Evolutionary conservation across 2,888 invertebrate species (phyloP).

Genomic region (Dimorphilus gyrociliatus): DNA sequence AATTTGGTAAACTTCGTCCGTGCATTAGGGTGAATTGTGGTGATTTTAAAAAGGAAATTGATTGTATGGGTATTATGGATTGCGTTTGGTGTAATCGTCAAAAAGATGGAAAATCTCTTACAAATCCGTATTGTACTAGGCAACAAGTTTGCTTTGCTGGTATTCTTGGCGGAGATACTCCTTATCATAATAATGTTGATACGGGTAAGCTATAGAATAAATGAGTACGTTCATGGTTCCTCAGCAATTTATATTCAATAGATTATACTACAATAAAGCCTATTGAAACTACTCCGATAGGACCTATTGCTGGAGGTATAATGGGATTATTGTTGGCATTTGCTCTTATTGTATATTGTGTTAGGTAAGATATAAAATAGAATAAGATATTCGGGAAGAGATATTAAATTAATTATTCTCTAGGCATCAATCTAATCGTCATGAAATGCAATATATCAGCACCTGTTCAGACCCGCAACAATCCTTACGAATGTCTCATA

Average conservation of each 20-base stretch:
- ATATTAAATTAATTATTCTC: no score
- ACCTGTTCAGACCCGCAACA: conserved; percentile 31
- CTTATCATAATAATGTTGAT: conserved; percentile 64
- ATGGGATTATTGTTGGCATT: conserved; percentile 62
- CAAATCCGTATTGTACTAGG: conserved; percentile 59
- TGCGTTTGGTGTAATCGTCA: conserved; percentile 82
- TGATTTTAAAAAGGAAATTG: no score
- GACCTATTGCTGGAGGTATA: conserved; percentile 69
- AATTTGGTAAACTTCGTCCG: no score
- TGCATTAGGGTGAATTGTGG: no score
- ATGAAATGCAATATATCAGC: conserved; percentile 29
- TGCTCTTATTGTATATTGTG: conserved; percentile 66
- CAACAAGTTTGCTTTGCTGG: conserved; percentile 71
- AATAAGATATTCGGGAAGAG: no score
- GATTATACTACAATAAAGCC: conserved; percentile 1
- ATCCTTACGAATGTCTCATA: conserved; percentile 31
- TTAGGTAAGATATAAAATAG: no score
- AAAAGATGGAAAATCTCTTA: conserved; percentile 53
- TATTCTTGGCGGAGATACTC: conserved; percentile 60
- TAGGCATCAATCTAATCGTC: conserved; percentile 42
- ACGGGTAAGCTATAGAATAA: conserved; percentile 39
- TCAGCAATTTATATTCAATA: not conserved
- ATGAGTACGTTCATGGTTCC: not conserved
- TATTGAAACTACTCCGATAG: conserved; percentile 49
- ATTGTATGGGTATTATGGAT: conserved; percentile 53